A percentile compares a stretch with the other conserved stretches of the same genome.
phyloP scores from a whole-genome alignment of 1,140 invertebrate genomes.

The Myzus persicae region DNA sequence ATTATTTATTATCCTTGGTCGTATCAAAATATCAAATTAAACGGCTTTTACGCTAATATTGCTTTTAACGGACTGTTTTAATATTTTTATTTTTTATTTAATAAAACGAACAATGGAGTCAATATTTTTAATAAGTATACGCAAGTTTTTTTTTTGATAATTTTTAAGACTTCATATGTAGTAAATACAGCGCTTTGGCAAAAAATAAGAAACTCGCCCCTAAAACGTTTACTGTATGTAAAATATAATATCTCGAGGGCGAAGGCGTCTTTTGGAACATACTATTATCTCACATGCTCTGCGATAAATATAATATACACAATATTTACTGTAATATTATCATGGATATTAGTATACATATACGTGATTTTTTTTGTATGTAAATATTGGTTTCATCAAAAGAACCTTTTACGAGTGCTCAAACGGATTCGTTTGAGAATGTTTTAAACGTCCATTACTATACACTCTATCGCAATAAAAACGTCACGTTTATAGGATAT shows the following conservation, averaged over 20 bases:
- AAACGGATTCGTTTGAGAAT: not conserved
- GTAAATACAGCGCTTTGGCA: not conserved
- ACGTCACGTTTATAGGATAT: not conserved
- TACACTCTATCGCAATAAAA: not conserved
- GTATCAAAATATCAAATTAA: no score
- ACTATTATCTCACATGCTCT: not conserved
- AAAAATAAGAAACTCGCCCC: not conserved
- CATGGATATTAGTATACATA: not conserved
- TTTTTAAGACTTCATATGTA: not conserved
- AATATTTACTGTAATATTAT: not conserved
- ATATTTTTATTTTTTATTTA: not conserved
- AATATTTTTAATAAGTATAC: not conserved
- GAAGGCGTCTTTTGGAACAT: not conserved
- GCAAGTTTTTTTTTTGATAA: not conserved
- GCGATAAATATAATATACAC: not conserved
- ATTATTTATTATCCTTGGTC: not conserved
- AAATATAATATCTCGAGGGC: not conserved
- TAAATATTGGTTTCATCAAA: not conserved
- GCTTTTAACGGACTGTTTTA: not conserved
- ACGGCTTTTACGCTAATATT: not conserved
- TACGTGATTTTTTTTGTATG: conserved; percentile 3
- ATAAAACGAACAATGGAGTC: not conserved
- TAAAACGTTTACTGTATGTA: not conserved
- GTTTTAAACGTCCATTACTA: not conserved
- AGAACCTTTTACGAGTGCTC: not conserved